These are phyloP conservation scores for Thereva nobilitata DNA, from an alignment of 2,888 invertebrate species.

Conservation along the genomic window DNA sequence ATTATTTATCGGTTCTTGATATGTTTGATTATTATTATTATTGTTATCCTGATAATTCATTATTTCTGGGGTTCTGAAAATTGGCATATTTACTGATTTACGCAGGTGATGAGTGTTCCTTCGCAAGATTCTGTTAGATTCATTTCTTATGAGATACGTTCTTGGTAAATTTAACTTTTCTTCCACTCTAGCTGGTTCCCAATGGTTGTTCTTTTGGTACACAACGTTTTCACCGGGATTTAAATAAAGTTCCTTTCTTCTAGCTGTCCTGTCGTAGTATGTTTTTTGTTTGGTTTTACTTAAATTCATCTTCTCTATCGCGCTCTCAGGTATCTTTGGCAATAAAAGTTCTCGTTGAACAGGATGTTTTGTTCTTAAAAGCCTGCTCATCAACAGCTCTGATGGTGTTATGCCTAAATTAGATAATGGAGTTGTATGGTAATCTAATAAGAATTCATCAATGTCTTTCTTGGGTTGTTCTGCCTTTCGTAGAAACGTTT, in stretches of 20 bases:
- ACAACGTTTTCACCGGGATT: neutral
- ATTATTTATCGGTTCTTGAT: no score
- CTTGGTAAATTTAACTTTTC: constrained; percentile 1
- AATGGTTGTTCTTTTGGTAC: neutral
- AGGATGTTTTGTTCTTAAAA: neutral
- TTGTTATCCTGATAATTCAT: no score
- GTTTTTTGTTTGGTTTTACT: neutral
- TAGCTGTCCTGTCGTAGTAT: neutral
- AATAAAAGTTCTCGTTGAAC: neutral
- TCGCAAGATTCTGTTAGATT: no score
- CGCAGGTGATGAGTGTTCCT: no score
- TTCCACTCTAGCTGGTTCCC: neutral
- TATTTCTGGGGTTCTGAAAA: no score
- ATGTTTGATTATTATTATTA: no score
- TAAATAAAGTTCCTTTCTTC: neutral
- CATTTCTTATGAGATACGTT: no score
- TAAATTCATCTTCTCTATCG: neutral
- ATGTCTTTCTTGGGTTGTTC: no score
- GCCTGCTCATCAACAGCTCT: neutral
- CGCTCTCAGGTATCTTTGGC: neutral
- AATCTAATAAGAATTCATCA: neutral
- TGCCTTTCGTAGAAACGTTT: neutral
- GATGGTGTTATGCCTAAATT: no score
- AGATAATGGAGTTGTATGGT: neutral
- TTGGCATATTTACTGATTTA: no score